Evolutionary conservation across 53 echinoderm and acorn worm species (phyloP).

Genomic region (Pentamera pediparva): DNA sequence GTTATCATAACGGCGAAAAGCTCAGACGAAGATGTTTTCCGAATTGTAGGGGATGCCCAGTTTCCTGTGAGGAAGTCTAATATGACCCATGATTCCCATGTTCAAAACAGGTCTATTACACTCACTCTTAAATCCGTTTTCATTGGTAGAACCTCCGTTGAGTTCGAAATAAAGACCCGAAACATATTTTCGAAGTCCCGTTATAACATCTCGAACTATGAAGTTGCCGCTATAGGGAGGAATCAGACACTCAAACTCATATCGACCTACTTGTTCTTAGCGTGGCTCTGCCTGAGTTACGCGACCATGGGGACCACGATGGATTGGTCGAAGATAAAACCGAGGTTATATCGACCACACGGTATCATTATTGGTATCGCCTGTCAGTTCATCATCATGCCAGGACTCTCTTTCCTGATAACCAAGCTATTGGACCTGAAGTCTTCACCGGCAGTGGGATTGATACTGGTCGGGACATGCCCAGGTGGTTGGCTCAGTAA

Average conservation of each 20-base stretch:
- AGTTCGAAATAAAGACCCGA: not conserved
- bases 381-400: constrained; percentile 71
- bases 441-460: constrained; percentile 42
- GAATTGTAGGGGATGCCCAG: not conserved
- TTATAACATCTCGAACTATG: not conserved
- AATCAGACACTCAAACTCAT: constrained; percentile 4
- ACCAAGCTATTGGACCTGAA: constrained; percentile 47
- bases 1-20: not conserved
- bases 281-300: constrained; percentile 57
- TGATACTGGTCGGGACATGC: constrained; percentile 52
- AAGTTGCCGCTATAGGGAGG: not conserved
- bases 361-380: constrained; percentile 58
- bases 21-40: not conserved
- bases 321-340: constrained; percentile 33
- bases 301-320: constrained; percentile 60
- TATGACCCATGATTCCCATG: not conserved
- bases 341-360: constrained; percentile 40
- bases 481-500: constrained; percentile 79
- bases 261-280: constrained; percentile 36
- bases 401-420: constrained; percentile 41
- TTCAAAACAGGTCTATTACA: not conserved
- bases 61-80: not conserved
- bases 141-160: not conserved
- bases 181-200: not conserved
- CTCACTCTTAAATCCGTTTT: not conserved